Percentiles rank a stretch among this genome's conserved stretches.
Evolutionary conservation across 1,140 invertebrate species (phyloP).

Genomic region (Euschistus heros): DNA sequence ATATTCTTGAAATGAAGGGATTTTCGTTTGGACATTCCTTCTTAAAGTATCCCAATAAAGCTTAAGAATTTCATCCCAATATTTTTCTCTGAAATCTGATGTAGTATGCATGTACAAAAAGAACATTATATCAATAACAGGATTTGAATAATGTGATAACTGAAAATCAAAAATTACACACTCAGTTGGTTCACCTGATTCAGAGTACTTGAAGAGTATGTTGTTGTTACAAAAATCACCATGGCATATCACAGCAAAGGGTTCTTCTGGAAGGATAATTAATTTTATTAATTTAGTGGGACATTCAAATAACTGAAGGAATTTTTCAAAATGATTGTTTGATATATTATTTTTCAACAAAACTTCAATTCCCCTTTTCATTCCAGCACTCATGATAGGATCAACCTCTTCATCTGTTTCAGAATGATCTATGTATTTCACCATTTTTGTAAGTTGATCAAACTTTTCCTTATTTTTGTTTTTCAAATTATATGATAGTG

Average conservation of each 20-base stretch:
- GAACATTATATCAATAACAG: conserved; percentile 36
- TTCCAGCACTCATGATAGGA: background rate
- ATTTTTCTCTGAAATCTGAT: conserved; percentile 24
- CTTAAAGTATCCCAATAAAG: conserved; percentile 33
- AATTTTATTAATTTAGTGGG: background rate
- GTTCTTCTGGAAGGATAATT: conserved; percentile 30
- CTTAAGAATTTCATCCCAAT: conserved; percentile 32
- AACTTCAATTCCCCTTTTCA: conserved; percentile 15
- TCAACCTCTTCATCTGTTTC: background rate
- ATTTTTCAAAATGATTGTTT: background rate
- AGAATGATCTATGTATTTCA: conserved; percentile 28
- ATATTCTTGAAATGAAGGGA: conserved; percentile 31
- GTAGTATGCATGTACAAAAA: conserved; percentile 36
- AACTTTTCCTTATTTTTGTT: conserved; percentile 31
- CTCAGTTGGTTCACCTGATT: conserved; percentile 25
- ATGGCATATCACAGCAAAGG: conserved; percentile 39
- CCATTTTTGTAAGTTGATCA: conserved; percentile 27
- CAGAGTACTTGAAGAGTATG: conserved; percentile 38
- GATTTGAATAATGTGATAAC: conserved; percentile 33
- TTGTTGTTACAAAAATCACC: conserved; percentile 47
- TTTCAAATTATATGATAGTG: conserved; percentile 34
- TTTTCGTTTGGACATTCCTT: background rate
- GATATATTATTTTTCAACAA: background rate
- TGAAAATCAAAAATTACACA: conserved; percentile 38
- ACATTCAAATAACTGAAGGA: background rate